These are phyloP conservation scores for Hyperoplus immaculatus DNA, from an alignment of 2,797 vertebrate species.

Conservation along the genomic window DNA sequence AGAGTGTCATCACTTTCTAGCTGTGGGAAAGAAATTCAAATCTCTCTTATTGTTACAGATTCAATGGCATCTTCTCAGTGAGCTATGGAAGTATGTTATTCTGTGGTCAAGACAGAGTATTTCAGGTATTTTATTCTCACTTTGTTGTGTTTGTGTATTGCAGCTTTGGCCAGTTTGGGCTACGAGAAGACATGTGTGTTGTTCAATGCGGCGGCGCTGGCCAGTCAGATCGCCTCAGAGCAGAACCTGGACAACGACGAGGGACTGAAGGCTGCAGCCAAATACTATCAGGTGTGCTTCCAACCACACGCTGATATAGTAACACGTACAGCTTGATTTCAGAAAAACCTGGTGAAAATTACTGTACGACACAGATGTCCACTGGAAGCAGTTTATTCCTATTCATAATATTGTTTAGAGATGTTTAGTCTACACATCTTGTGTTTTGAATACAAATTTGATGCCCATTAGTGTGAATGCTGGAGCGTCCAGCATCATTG, in stretches of 20 bases:
- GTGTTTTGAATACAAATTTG: neutral
- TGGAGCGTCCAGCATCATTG: no score
- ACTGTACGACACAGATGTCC: neutral
- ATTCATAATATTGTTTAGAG: neutral
- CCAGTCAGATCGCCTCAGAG: slow-evolving; percentile 97
- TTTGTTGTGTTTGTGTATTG: slow-evolving; percentile 48
- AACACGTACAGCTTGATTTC: neutral
- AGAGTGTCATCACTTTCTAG: neutral
- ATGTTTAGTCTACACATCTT: neutral
- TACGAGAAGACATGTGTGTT: slow-evolving; percentile 99
- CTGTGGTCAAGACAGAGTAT: neutral
- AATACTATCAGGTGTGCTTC: slow-evolving; percentile 93
- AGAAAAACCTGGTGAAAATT: neutral
- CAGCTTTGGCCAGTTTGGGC: slow-evolving; percentile 95
- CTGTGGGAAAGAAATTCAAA: neutral
- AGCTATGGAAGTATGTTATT: neutral
- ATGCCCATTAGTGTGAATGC: neutral
- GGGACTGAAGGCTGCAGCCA: slow-evolving; percentile 94
- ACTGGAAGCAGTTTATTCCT: neutral
- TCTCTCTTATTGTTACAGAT: neutral
- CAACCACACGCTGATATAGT: neutral
- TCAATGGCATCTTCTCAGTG: neutral
- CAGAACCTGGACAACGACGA: slow-evolving; percentile 98
- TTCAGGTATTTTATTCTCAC: neutral
- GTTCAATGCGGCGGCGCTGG: slow-evolving; percentile 96